Evolutionary conservation across 2,888 invertebrate genomes (phyloP).

Genomic region (Mimas tiliae): DNA sequence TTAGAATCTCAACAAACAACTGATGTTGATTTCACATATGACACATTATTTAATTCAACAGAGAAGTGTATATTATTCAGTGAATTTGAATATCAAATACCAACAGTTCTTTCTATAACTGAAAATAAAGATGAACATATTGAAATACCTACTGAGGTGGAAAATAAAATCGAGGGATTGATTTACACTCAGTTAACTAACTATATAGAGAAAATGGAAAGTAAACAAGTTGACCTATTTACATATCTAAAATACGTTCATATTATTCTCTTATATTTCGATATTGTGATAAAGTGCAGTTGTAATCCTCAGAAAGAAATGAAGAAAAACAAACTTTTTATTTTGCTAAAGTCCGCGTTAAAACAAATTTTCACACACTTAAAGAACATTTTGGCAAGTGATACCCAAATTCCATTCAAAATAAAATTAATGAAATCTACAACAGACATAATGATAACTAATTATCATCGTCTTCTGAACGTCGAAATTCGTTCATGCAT

Average conservation of each 20-base stretch:
- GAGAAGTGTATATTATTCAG: conserved; percentile 68
- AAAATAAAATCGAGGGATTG: conserved; percentile 46
- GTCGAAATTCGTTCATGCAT: conserved; percentile 52
- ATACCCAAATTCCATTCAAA: conserved; percentile 52
- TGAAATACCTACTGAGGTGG: conserved; percentile 50
- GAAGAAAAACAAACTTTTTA: conserved; percentile 44
- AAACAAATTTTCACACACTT: conserved; percentile 50
- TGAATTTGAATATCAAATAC: conserved; percentile 63
- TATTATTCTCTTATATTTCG: conserved; percentile 53
- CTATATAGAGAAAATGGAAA: conserved; percentile 39
- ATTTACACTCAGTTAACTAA: conserved; percentile 46
- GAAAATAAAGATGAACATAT: conserved; percentile 37
- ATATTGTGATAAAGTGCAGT: conserved; percentile 55
- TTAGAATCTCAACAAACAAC: background rate
- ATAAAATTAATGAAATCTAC: conserved; percentile 52
- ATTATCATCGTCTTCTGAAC: conserved; percentile 53
- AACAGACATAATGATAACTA: conserved; percentile 51
- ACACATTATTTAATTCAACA: conserved; percentile 58
- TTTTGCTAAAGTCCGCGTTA: conserved; percentile 47
- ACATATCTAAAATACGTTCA: conserved; percentile 52
- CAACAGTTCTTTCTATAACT: conserved; percentile 26
- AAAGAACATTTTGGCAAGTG: conserved; percentile 49
- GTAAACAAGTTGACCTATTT: conserved; percentile 42
- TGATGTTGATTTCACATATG: conserved; percentile 44
- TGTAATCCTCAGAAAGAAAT: conserved; percentile 46